Percentiles rank a stretch among this genome's conserved stretches.
Conservation (phyloP, 2,888 invertebrate genomes). For the Auanema freiburgensis region DNA sequence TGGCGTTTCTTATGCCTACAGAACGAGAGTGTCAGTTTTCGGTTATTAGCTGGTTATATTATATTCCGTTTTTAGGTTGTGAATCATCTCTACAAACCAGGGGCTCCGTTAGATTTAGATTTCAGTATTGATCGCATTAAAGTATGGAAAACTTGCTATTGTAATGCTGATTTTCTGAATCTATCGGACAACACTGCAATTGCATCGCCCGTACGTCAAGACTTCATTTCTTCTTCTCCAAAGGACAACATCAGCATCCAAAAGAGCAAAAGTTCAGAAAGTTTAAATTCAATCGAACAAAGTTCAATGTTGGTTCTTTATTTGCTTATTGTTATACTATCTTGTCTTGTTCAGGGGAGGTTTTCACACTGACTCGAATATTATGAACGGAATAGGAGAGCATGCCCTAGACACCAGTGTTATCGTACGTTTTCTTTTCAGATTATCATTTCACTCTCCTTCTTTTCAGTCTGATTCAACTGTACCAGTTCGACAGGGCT, state of each 20-base stretch:
- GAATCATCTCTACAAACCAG: slow-evolving; percentile 28
- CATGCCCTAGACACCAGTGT: not conserved
- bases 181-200: slow-evolving; percentile 4
- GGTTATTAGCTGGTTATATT: not conserved
- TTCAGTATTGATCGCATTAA: not conserved
- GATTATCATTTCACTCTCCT: not conserved
- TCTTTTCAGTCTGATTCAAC: not conserved
- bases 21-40: slow-evolving; percentile 28
- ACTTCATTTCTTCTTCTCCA: slow-evolving; percentile 10
- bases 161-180: slow-evolving; percentile 8
- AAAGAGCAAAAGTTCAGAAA: slow-evolving; percentile 41
- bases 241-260: slow-evolving; percentile 11
- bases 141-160: slow-evolving; percentile 34
- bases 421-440: not conserved
- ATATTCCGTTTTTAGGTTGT: slow-evolving; percentile 20
- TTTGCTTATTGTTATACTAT: too few species aligned
- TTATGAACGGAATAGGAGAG: not conserved
- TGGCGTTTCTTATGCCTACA: slow-evolving; percentile 33
- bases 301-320: too few species aligned
- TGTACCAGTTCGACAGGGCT: slow-evolving; percentile 7
- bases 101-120: not conserved
- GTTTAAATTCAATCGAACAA: slow-evolving; percentile 28
- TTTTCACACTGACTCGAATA: not conserved
- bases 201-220: slow-evolving; percentile 6
- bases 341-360: not conserved